phyloP scores from a whole-genome alignment of 1,140 invertebrate species.

The Drosophila nasuta region DNA sequence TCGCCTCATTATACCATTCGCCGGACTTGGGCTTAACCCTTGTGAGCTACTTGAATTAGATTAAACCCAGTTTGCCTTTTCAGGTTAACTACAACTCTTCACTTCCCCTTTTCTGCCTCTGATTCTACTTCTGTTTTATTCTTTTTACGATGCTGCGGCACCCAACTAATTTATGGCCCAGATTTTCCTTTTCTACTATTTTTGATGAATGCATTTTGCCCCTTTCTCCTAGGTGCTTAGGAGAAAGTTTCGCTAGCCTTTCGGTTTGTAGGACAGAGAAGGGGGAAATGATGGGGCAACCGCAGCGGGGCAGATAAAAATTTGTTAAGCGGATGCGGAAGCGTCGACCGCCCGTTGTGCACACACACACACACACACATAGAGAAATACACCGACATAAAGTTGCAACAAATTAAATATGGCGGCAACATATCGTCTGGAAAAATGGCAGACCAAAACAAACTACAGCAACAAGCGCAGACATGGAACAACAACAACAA shows the following conservation, averaged over 20 bases:
- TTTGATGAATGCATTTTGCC: conserved; percentile 63
- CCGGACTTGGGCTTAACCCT: conserved; percentile 35
- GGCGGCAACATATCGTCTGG: conserved; percentile 80
- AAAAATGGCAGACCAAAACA: conserved; percentile 78
- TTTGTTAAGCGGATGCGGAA: conserved; percentile 61
- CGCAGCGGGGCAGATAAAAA: conserved; percentile 48
- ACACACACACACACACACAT: conserved; percentile 2
- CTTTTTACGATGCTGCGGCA: conserved; percentile 42
- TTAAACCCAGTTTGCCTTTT: conserved; percentile 65
- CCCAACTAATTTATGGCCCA: conserved; percentile 72
- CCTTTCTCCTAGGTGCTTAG: conserved; percentile 30
- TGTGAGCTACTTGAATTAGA: conserved; percentile 69
- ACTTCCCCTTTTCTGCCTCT: conserved; percentile 25
- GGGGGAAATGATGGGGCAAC: conserved; percentile 9
- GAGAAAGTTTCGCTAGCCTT: conserved; percentile 26
- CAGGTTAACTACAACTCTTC: conserved; percentile 7
- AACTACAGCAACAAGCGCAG: conserved; percentile 47
- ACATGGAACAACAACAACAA: conserved; percentile 22
- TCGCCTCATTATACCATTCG: conserved; percentile 36
- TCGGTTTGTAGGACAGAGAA: too few relatives aligned
- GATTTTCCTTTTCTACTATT: conserved; percentile 57
- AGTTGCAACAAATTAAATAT: conserved; percentile 80
- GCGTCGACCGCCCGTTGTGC: conserved; percentile 32
- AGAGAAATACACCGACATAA: conserved; percentile 28
- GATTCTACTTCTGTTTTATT: conserved; percentile 23